Percentiles rank a stretch among this genome's conserved stretches.
These are phyloP conservation scores for Coremacera marginata DNA, from an alignment of 2,888 invertebrate genomes.

Conservation along the genomic window DNA sequence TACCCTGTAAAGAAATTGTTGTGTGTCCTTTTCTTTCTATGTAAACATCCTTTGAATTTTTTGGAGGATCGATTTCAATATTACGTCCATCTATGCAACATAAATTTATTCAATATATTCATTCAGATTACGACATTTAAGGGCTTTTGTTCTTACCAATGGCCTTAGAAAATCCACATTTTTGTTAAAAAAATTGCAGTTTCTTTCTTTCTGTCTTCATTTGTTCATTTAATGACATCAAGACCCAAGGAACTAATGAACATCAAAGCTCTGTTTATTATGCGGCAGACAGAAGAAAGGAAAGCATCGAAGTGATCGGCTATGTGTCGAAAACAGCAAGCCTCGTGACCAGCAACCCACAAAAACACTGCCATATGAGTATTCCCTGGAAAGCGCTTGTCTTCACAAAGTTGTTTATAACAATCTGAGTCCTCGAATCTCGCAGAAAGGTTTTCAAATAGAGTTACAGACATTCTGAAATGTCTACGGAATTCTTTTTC, in stretches of 20 bases:
- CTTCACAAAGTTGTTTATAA: background rate
- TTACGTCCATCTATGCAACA: background rate
- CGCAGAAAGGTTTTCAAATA: too few species aligned
- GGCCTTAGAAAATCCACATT: background rate
- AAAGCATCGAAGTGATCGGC: background rate
- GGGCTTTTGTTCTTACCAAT: too few species aligned
- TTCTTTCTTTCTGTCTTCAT: background rate
- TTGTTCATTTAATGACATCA: background rate
- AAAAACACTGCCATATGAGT: background rate
- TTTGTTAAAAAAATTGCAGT: background rate
- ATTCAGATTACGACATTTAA: background rate
- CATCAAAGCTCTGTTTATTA: background rate
- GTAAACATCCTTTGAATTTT: slow-evolving; percentile 3
- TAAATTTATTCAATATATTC: too few species aligned
- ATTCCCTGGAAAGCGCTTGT: background rate
- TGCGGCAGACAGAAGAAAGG: background rate
- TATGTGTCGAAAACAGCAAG: background rate
- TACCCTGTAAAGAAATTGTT: slow-evolving; percentile 7
- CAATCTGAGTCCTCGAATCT: too few species aligned
- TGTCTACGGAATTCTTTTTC: too few species aligned
- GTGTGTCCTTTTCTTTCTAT: slow-evolving; percentile 10
- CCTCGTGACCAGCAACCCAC: background rate
- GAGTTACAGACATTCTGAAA: too few species aligned
- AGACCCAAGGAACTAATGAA: too few species aligned
- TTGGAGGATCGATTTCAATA: slow-evolving; percentile 24